phyloP scores from a whole-genome alignment of 2,888 invertebrate genomes.

The Coecobrya sp. region DNA sequence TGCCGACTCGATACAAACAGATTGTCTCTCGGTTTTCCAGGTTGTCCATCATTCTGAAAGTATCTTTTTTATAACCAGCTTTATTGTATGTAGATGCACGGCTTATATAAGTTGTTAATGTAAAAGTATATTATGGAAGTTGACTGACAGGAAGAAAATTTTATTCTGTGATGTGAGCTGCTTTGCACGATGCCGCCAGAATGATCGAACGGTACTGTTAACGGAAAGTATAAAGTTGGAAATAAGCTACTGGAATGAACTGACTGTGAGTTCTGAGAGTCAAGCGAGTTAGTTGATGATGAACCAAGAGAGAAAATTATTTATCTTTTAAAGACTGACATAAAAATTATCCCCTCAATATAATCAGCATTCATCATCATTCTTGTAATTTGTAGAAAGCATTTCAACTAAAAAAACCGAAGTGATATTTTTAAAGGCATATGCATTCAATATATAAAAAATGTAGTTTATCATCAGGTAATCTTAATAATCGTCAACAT shows the following conservation, averaged over 20 bases:
- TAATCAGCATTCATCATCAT: slow-evolving; percentile 38
- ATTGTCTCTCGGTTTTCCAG: slow-evolving; percentile 62
- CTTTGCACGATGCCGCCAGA: slow-evolving; percentile 46
- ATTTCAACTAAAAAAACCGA: neutral
- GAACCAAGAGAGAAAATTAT: slow-evolving; percentile 18
- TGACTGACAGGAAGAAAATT: slow-evolving; percentile 34
- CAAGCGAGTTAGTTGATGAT: neutral
- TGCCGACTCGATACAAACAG: slow-evolving; percentile 57
- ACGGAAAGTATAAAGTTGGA: neutral
- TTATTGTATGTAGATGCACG: neutral
- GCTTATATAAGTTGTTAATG: neutral
- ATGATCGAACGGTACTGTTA: slow-evolving; percentile 29
- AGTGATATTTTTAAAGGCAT: neutral
- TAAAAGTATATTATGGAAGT: neutral
- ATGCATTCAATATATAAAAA: too few species aligned
- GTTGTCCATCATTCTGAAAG: slow-evolving; percentile 20
- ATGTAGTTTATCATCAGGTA: neutral
- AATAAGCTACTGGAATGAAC: slow-evolving; percentile 32
- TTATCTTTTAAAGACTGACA: neutral
- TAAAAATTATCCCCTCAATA: neutral
- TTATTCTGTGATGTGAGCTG: slow-evolving; percentile 21
- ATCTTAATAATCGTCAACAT: neutral
- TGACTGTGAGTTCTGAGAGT: neutral
- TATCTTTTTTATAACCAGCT: neutral
- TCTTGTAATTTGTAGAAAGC: slow-evolving; percentile 32